Evolutionary conservation across 2,888 invertebrate species (phyloP).

Genomic region (Pheosia tremula): DNA sequence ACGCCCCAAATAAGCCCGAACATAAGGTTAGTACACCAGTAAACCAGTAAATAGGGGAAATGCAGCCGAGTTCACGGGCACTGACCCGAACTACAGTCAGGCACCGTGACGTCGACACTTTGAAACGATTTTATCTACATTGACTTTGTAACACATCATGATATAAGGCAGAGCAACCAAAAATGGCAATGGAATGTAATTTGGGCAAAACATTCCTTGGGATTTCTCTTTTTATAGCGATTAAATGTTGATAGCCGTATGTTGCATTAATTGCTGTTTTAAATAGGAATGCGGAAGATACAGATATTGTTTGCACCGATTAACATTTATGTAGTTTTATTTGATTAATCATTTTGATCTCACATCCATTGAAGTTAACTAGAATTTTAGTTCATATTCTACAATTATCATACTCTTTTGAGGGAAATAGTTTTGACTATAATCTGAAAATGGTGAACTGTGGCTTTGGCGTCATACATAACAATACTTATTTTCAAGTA

Average conservation of each 20-base stretch:
- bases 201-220: constrained; percentile 5
- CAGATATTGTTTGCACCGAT: constrained; percentile 24
- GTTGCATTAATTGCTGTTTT: constrained; percentile 18
- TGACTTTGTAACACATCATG: constrained; percentile 26
- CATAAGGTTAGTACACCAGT: constrained; percentile 50
- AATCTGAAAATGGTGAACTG: neutral
- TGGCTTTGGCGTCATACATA: neutral
- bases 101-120: constrained; percentile 61
- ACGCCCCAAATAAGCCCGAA: constrained; percentile 63
- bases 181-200: constrained; percentile 20
- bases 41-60: constrained; percentile 63
- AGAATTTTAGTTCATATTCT: neutral
- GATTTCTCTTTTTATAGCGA: constrained; percentile 12
- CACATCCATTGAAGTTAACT: neutral
- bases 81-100: constrained; percentile 68
- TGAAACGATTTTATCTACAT: constrained; percentile 36
- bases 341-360: neutral
- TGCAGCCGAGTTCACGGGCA: constrained; percentile 76
- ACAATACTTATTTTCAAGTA: neutral
- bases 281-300: constrained; percentile 28
- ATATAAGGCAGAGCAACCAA: constrained; percentile 19
- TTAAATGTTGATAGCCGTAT: constrained; percentile 17
- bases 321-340: constrained; percentile 8
- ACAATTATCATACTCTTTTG: too few species aligned
- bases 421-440: neutral